Evolutionary conservation across 2,797 vertebrate species (phyloP).

Genomic region (Alfaro cultratus): DNA sequence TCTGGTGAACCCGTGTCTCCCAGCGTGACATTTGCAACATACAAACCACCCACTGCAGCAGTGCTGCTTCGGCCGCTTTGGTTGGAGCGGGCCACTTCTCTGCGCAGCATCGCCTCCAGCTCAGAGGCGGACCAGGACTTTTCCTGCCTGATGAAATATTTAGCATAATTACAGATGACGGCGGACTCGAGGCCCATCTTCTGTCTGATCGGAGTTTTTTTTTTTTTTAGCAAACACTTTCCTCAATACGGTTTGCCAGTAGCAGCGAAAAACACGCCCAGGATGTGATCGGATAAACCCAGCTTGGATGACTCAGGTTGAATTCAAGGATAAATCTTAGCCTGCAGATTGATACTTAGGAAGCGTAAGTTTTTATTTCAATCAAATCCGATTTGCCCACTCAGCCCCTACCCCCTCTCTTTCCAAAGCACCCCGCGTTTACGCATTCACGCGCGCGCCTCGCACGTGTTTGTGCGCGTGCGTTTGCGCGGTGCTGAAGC

Average conservation of each 20-base stretch:
- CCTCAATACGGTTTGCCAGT: neutral
- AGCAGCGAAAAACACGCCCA: neutral
- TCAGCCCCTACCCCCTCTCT: neutral
- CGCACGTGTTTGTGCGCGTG: slow-evolving; percentile 26
- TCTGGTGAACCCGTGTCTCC: slow-evolving; percentile 25
- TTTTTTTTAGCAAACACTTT: neutral
- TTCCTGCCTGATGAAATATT: slow-evolving; percentile 5
- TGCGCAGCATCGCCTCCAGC: slow-evolving; percentile 54
- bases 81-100: slow-evolving; percentile 54
- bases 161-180: neutral
- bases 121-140: slow-evolving; percentile 18
- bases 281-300: slow-evolving; percentile 15
- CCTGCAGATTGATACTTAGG: neutral
- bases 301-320: slow-evolving; percentile 30
- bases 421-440: slow-evolving; percentile 1
- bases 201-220: neutral
- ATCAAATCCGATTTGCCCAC: neutral
- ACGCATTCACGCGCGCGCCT: slow-evolving; percentile 28
- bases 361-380: neutral
- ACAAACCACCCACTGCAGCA: slow-evolving; percentile 86
- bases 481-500: slow-evolving; percentile 75
- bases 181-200: neutral
- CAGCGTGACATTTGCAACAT: slow-evolving; percentile 60
- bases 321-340: slow-evolving; percentile 27
- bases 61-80: slow-evolving; percentile 49